phyloP scores from a whole-genome alignment of 2,888 invertebrate species.

The Drosophila borealis region DNA sequence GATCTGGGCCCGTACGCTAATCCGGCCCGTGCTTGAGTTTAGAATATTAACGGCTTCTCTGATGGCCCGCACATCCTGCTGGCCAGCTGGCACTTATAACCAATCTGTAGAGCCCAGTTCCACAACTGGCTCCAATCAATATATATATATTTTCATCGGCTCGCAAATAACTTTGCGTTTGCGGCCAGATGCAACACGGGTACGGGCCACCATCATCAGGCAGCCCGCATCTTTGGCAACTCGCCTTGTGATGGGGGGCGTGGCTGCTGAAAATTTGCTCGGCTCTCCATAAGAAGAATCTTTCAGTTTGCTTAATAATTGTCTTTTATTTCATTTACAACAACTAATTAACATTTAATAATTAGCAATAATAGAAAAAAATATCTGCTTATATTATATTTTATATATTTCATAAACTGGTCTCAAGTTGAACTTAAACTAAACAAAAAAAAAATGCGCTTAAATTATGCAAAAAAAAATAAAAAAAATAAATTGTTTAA shows the following conservation, averaged over 20 bases:
- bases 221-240: conserved; percentile 31
- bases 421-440: conserved; percentile 16
- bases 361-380: conserved; percentile 37
- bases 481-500: conserved; percentile 31
- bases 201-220: conserved; percentile 6
- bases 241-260: too few relatives aligned
- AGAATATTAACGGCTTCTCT: conserved; percentile 39
- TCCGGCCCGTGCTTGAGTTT: conserved; percentile 38
- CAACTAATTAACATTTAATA: conserved; percentile 64
- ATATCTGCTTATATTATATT: background rate
- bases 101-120: too few relatives aligned
- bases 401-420: conserved; percentile 35
- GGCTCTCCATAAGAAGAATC: background rate
- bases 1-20: conserved; percentile 16
- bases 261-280: background rate
- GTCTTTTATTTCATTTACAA: conserved; percentile 44
- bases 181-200: too few relatives aligned
- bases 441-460: conserved; percentile 41
- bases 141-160: conserved; percentile 27
- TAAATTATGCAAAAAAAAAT: conserved; percentile 41
- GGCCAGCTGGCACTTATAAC: conserved; percentile 18
- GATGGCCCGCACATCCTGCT: conserved; percentile 53
- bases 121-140: conserved; percentile 22
- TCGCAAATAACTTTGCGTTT: conserved; percentile 17
- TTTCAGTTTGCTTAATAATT: conserved; percentile 20